Conservation (phyloP, 2,888 invertebrate genomes). For the Latheticus oryzae region DNA sequence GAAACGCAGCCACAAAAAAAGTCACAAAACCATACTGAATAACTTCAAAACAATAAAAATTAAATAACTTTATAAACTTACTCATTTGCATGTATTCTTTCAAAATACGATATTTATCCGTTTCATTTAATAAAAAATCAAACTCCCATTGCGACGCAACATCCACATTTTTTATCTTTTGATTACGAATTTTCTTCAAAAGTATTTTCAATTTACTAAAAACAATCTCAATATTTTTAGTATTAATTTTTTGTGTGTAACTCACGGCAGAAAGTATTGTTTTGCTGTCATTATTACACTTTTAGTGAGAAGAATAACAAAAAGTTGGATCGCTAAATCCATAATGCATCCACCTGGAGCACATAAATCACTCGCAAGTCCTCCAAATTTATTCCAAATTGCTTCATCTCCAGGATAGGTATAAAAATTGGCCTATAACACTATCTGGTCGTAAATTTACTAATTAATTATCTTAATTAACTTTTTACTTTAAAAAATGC, state of each 20-base stretch:
- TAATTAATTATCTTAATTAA: no score
- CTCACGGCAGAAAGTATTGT: conserved; percentile 26
- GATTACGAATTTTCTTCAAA: no score
- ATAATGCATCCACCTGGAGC: conserved; percentile 69
- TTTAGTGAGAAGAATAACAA: conserved; percentile 71
- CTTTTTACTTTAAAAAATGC: conserved; percentile 63
- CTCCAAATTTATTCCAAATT: conserved; percentile 48
- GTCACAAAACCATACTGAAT: conserved; percentile 76
- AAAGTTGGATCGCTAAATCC: conserved; percentile 70
- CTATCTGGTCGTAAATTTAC: no score
- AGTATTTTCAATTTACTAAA: neutral
- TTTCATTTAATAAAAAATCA: conserved; percentile 58
- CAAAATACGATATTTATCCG: conserved; percentile 57
- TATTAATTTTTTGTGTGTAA: conserved; percentile 44
- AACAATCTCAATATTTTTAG: no score
- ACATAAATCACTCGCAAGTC: conserved; percentile 62
- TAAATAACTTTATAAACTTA: neutral
- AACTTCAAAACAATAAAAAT: conserved; percentile 66
- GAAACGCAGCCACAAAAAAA: conserved; percentile 75
- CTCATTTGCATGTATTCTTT: conserved; percentile 60
- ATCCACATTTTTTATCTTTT: conserved; percentile 1
- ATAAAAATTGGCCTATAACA: conserved; percentile 65
- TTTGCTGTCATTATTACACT: conserved; percentile 44
- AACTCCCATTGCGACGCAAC: conserved; percentile 57
- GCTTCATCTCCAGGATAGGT: conserved; percentile 64